Percentiles rank a stretch among this genome's conserved stretches.
Conservation (phyloP, 2,113 vertebrate species). For the Pseudorectes ferrugineus region DNA sequence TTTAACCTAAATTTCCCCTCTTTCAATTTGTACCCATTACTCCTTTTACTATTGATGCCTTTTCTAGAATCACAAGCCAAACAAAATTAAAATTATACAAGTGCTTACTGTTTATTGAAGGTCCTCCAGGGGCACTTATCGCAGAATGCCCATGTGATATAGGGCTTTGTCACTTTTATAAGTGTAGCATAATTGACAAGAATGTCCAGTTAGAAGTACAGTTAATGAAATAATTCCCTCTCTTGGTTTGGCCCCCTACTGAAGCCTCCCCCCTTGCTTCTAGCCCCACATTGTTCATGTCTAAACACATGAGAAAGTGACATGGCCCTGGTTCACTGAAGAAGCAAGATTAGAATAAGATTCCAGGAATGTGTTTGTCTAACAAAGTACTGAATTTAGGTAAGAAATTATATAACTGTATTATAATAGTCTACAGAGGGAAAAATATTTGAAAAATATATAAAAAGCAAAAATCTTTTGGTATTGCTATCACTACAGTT, state of each 20-base stretch:
- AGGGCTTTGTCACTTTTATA: neutral
- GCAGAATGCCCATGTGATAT: rapidly evolving
- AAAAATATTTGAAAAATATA: neutral
- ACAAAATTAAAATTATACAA: neutral
- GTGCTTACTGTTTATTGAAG: rapidly evolving
- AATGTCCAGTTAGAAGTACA: neutral
- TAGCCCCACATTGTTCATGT: neutral
- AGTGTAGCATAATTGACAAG: neutral
- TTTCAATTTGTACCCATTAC: neutral
- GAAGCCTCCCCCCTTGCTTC: neutral
- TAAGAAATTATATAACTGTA: neutral
- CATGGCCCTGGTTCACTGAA: neutral
- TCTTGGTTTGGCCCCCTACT: neutral
- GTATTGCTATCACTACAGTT: neutral
- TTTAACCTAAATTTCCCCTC: neutral
- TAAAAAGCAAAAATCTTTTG: neutral
- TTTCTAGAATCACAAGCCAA: neutral
- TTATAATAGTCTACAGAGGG: neutral
- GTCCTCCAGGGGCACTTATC: neutral
- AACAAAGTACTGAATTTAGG: neutral
- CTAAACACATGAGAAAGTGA: neutral
- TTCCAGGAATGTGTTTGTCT: neutral
- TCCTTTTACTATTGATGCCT: neutral
- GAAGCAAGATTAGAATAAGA: neutral
- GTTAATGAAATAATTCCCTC: neutral